Evolutionary conservation across 2,797 vertebrate species (phyloP), one percentile per base, ranked within the genome.

Genomic region (Gorsachius magnificus): DNA sequence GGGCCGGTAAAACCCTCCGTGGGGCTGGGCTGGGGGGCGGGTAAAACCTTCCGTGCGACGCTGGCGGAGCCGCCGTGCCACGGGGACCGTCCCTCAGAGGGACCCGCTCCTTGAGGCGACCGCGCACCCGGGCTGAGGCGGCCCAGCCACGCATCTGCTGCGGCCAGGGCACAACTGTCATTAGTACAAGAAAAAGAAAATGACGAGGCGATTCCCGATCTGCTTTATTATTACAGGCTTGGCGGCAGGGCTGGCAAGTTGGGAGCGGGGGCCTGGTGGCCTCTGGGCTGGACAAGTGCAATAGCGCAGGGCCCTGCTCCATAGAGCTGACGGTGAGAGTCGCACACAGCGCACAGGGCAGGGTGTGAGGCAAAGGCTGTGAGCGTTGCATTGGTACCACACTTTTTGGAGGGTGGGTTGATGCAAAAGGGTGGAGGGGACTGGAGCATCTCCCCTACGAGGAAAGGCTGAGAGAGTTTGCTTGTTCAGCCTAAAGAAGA

Each of bases 281-380:
- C 31, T 22, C 50, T 13, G 81, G 57, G 45, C 50, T 31, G 36
- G 11, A 1, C 4, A 2, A 29, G n/a, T 6, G 46, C n/a, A 1
- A 1, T 11, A 9, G 63, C 2, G 4, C 19, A 1, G 2, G 2
- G 43, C 28, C 57, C 18, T 7, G 48, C 22, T 18, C 25, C 21
- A 1, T 5, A 35, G 33, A 25, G 82, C 48, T 12, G 3, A 2
- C 1, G 31, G 41, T 24, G 24, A 19, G 68, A 35, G 29, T 7
- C 33, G 8, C 10, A 78, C 4, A 1, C 28, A 17, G n/a, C 5
- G 5, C 57, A 4, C 24, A 12, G 22, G 0, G 51, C 53, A 29
- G 60, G n/a, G 19, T 1, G 41, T 3, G 54, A 10, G 6, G 87
- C 7, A 1, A 20, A 12, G 46, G 43, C 7, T 35, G n/a, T 5